A percentile compares a stretch with the other conserved stretches of the same genome.
phyloP scores from a whole-genome alignment of 1,140 invertebrate species.

The Monomorium pharaonis region DNA sequence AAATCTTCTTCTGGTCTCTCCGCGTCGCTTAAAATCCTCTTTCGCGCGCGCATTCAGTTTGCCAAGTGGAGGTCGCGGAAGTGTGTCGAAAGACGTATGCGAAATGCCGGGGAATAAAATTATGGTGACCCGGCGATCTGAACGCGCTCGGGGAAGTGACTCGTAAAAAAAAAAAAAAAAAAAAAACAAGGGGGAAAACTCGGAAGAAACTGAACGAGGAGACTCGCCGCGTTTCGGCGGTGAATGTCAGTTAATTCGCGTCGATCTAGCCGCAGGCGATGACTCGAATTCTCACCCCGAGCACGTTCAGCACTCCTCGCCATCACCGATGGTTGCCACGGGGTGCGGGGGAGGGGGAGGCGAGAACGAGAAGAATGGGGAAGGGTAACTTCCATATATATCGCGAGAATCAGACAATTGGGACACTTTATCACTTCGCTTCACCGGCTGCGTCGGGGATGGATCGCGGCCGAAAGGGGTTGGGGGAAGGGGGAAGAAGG shows the following conservation, averaged over 20 bases:
- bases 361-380: neutral
- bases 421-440: slow-evolving; percentile 66
- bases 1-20: neutral
- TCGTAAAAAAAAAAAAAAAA: neutral
- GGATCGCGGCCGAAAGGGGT: neutral
- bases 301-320: slow-evolving; percentile 41
- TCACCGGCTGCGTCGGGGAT: slow-evolving; percentile 45
- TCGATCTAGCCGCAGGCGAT: neutral
- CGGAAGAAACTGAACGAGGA: neutral
- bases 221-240: slow-evolving; percentile 8
- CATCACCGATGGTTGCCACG: neutral
- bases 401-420: slow-evolving; percentile 45
- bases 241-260: slow-evolving; percentile 50
- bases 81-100: too few relatives aligned
- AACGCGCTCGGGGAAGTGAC: neutral
- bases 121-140: neutral
- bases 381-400: slow-evolving; percentile 23
- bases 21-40: neutral
- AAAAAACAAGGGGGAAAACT: too few relatives aligned
- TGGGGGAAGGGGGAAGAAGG: neutral
- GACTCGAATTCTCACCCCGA: slow-evolving; percentile 47
- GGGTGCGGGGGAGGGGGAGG: neutral
- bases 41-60: neutral
- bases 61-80: neutral
- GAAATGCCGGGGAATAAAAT: neutral